A percentile compares a stretch with the other conserved stretches of the same genome.
Conservation (phyloP, 2,797 vertebrate genomes). For the Chloroceryle amazona region DNA sequence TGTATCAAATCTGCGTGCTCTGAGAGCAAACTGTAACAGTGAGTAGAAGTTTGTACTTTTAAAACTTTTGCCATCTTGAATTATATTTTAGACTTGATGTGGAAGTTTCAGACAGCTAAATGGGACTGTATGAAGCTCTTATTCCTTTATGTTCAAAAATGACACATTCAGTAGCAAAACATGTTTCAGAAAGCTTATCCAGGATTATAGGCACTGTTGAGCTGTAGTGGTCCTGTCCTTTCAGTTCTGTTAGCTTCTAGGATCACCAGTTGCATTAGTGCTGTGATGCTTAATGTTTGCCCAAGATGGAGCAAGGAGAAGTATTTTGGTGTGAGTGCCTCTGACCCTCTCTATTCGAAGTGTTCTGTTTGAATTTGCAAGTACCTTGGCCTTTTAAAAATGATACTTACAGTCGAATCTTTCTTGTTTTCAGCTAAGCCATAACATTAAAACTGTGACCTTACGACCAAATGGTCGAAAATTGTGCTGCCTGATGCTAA, state of each 20-base stretch:
- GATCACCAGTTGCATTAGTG: background rate
- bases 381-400: background rate
- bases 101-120: background rate
- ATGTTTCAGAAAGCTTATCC: background rate
- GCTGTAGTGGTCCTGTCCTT: background rate
- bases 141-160: background rate
- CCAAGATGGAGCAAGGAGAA: background rate
- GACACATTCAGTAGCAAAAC: background rate
- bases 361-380: background rate
- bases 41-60: background rate
- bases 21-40: background rate
- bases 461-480: slow-evolving; percentile 82
- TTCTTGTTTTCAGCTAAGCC: slow-evolving; percentile 87
- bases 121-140: background rate
- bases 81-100: background rate
- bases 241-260: background rate
- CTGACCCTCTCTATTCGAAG: background rate
- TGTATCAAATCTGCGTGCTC: background rate
- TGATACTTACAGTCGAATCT: background rate
- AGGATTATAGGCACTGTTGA: background rate
- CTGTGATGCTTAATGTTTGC: background rate
- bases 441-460: slow-evolving; percentile 92
- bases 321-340: background rate
- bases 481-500: slow-evolving; percentile 87
- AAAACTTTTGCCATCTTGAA: background rate